Base-by-base conservation (phyloP, 2,797 vertebrate species). In the Molossus alvarezi region DNA sequence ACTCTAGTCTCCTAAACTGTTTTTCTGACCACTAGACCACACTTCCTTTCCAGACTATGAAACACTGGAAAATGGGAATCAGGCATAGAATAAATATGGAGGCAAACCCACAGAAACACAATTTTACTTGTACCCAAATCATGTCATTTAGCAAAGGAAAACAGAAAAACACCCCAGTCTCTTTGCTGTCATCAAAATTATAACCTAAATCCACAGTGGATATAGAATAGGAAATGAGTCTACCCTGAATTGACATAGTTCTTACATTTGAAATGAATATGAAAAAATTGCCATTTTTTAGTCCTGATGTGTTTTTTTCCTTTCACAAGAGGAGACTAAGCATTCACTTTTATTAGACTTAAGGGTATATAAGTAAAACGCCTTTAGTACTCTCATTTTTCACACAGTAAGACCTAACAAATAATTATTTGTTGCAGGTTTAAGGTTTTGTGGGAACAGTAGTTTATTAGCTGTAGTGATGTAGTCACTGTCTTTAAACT, bases 31-130 rank as follows among this genome's bases (percentile, higher is more conserved):
- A 97, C 94, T 91, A 95, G 97, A 97, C 97, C 97, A 94, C 90
- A 97, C 97, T 98, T 97, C 97, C 97, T 97, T 96, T 96, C 96
- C 79, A 98, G 97, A 97, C 97, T 93, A 94, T 98, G 97, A 97
- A 96, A 93, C 97, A 97, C 71, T 97, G 97, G 97, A 97, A 97
- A 97, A 97, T 96, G 85, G 79, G 95, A 96, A 77, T 97, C 91
- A 96, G 96, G 96, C 95, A n/a, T 77, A 75, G 86, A 96, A 79
- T 96, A 97, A 97, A 94, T 97, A 90, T 86, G 96, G 97, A 97
- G 97, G 90, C 4, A 4, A 97, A 95, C 83, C 97, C 97, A 93
- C 97, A 97, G 96, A 97, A 97, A 97, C 97, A 97, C 93, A 96
- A 57, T 96, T 98, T 97, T 94, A 71, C 97, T 94, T 97, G 97